Conservation (phyloP, 2,113 vertebrate genomes). For the Cranoglanis bouderius region DNA sequence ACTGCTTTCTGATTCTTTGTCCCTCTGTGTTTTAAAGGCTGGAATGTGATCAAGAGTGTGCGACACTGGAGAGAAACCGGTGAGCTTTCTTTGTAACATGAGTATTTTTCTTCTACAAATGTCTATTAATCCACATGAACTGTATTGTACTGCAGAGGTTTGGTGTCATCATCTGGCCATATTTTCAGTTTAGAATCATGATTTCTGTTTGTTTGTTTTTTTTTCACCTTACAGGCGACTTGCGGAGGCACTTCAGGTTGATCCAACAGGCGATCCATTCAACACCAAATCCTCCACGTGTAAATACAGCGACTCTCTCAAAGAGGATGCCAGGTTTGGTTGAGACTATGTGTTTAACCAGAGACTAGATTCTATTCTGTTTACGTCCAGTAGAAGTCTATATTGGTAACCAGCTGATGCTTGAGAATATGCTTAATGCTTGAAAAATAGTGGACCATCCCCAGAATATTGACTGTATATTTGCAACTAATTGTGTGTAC, state of each 20-base stretch:
- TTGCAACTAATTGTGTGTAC: no score
- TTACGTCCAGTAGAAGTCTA: not conserved
- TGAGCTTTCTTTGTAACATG: slow-evolving; percentile 56
- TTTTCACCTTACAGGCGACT: slow-evolving; percentile 66
- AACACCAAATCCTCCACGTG: slow-evolving; percentile 80
- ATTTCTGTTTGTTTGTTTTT: not conserved
- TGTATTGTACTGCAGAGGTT: not conserved
- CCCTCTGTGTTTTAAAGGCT: slow-evolving; percentile 74
- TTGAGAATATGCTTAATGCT: no score
- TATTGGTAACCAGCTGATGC: not conserved
- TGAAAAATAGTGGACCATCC: not conserved
- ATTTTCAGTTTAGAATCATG: not conserved
- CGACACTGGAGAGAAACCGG: slow-evolving; percentile 91
- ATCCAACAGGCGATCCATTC: slow-evolving; percentile 88
- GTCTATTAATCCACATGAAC: no score
- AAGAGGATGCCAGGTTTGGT: slow-evolving; percentile 90
- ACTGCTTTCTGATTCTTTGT: not conserved
- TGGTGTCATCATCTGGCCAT: not conserved
- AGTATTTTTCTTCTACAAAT: not conserved
- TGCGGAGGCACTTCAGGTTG: slow-evolving; percentile 93
- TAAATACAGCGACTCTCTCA: slow-evolving; percentile 90
- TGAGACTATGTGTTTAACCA: not conserved
- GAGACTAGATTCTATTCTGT: not conserved
- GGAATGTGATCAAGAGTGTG: slow-evolving; percentile 93
- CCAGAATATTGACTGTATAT: not conserved